These are phyloP conservation scores for Sciurus vulgaris DNA, from an alignment of 2,797 vertebrate genomes.

Conservation along the genomic window DNA sequence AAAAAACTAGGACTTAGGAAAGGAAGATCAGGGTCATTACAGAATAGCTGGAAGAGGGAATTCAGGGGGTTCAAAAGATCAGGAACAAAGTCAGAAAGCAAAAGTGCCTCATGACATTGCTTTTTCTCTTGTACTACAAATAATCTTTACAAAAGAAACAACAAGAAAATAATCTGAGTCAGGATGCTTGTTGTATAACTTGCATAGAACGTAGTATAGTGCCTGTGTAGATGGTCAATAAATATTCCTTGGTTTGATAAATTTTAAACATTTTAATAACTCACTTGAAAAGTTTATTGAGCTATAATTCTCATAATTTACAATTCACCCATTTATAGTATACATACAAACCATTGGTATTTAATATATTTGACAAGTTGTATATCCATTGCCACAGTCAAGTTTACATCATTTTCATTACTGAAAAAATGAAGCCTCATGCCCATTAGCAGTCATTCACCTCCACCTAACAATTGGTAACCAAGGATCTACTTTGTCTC, in stretches of 20 bases:
- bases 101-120: background rate
- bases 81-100: constrained; percentile 40
- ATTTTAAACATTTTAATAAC: constrained; percentile 38
- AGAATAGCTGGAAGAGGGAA: background rate
- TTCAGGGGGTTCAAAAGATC: background rate
- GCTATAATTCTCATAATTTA: background rate
- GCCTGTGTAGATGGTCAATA: background rate
- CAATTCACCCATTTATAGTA: background rate
- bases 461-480: background rate
- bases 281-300: constrained; percentile 17
- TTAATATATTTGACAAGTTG: too few species aligned
- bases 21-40: constrained; percentile 1
- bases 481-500: background rate
- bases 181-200: constrained; percentile 17
- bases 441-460: background rate
- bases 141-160: background rate
- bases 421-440: background rate
- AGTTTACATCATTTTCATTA: background rate
- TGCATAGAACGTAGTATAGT: background rate
- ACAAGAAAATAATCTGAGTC: background rate
- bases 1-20: background rate
- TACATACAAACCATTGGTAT: background rate
- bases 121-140: constrained; percentile 51
- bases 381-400: background rate
- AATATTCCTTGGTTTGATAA: constrained; percentile 31